Evolutionary conservation across 2,888 invertebrate genomes (phyloP).

Genomic region (Embidobia sp.): DNA sequence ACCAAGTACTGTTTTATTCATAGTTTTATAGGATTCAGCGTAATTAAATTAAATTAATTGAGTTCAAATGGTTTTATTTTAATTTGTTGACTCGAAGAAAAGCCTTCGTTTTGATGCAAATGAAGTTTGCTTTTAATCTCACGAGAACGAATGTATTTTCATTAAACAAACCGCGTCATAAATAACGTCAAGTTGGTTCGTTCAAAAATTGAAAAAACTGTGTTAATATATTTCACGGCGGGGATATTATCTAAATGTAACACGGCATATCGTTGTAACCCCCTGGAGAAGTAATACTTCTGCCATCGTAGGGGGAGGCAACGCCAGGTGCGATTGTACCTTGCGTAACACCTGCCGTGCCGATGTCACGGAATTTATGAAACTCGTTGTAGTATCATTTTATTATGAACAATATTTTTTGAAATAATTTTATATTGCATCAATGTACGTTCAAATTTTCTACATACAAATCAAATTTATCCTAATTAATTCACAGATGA

Average conservation of each 20-base stretch:
- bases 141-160: too few species aligned
- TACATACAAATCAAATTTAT: too few species aligned
- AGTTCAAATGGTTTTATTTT: too few species aligned
- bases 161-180: background rate
- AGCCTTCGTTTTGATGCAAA: too few species aligned
- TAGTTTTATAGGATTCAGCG: too few species aligned
- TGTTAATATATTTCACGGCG: conserved; percentile 14
- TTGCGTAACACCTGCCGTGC: conserved; percentile 69
- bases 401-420: conserved; percentile 20
- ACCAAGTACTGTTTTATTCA: too few species aligned
- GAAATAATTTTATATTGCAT: background rate
- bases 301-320: conserved; percentile 63
- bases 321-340: conserved; percentile 68
- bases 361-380: conserved; percentile 67
- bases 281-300: conserved; percentile 37
- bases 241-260: conserved; percentile 30
- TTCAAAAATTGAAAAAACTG: conserved; percentile 16
- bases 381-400: conserved; percentile 6
- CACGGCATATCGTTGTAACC: conserved; percentile 34
- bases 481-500: too few species aligned
- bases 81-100: too few species aligned
- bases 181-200: conserved; percentile 8
- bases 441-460: too few species aligned
- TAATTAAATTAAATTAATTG: too few species aligned
- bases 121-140: too few species aligned